Evolutionary conservation across 2,113 vertebrate species (phyloP).

Genomic region (Athene noctua): DNA sequence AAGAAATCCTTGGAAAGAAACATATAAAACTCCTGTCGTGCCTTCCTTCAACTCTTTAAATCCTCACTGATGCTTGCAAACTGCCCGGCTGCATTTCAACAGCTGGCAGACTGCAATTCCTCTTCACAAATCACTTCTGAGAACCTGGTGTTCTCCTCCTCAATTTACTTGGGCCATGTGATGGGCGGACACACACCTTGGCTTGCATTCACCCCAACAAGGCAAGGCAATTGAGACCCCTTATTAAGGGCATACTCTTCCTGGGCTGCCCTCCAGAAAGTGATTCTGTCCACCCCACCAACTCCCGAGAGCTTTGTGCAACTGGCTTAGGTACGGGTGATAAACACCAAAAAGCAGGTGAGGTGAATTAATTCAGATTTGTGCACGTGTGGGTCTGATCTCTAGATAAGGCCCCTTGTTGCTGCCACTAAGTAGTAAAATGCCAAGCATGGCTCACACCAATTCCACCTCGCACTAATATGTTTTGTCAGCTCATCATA

Average conservation of each 20-base stretch:
- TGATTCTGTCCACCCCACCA: neutral
- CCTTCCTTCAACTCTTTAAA: neutral
- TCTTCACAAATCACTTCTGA: neutral
- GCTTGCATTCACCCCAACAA: neutral
- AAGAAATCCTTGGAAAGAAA: neutral
- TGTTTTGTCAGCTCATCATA: slow-evolving; percentile 40
- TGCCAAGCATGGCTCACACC: neutral
- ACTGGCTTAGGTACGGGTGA: no score
- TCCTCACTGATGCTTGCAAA: neutral
- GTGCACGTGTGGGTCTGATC: neutral
- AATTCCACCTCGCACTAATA: slow-evolving; percentile 7
- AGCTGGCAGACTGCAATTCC: neutral
- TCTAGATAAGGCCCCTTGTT: neutral
- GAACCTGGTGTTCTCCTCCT: neutral
- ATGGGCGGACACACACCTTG: neutral
- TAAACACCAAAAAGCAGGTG: neutral
- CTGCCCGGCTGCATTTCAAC: neutral
- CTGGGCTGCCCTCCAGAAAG: neutral
- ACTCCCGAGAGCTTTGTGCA: neutral
- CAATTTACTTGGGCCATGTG: neutral
- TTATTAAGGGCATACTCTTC: neutral
- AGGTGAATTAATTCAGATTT: neutral
- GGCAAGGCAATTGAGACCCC: neutral
- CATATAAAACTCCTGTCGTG: rapidly evolving
- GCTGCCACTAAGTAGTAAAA: neutral